A percentile compares a stretch with the other conserved stretches of the same genome.
phyloP scores from a whole-genome alignment of 2,113 vertebrate species.

The Fulica atra region DNA sequence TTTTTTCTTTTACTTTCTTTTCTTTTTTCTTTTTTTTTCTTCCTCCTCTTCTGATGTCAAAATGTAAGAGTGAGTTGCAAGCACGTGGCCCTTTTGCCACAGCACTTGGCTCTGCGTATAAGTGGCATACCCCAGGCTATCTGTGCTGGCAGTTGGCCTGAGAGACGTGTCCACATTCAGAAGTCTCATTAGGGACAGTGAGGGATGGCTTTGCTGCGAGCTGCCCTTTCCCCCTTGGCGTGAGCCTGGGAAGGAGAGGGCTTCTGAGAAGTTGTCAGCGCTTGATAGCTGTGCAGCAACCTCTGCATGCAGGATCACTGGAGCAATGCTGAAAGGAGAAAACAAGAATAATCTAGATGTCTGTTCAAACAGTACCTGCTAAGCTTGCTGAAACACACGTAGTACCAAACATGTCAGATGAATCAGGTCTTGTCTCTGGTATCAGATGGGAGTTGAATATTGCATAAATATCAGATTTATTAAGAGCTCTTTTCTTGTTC shows the following conservation, averaged over 20 bases:
- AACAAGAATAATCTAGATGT: background rate
- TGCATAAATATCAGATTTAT: slow-evolving; percentile 8
- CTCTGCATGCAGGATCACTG: background rate
- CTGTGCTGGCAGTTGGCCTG: background rate
- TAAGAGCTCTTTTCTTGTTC: background rate
- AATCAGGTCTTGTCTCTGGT: background rate
- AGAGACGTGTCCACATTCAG: background rate
- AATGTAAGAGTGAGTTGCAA: background rate
- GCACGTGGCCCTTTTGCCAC: rapidly evolving
- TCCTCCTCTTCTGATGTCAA: background rate
- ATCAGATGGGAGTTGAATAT: background rate
- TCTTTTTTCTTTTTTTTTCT: rapidly evolving
- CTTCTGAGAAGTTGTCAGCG: background rate
- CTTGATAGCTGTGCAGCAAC: background rate
- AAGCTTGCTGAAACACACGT: background rate
- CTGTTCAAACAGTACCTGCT: background rate
- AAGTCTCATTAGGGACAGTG: background rate
- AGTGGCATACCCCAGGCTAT: background rate
- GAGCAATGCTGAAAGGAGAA: background rate
- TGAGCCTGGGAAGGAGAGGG: background rate
- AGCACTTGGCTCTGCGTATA: background rate
- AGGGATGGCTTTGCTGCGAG: background rate
- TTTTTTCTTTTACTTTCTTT: too few relatives aligned
- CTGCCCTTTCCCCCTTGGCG: background rate
- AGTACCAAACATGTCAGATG: background rate